Evolutionary conservation across 1,140 invertebrate species (phyloP), one percentile per base, ranked within the genome.

Genomic region (Atta colombica): DNA sequence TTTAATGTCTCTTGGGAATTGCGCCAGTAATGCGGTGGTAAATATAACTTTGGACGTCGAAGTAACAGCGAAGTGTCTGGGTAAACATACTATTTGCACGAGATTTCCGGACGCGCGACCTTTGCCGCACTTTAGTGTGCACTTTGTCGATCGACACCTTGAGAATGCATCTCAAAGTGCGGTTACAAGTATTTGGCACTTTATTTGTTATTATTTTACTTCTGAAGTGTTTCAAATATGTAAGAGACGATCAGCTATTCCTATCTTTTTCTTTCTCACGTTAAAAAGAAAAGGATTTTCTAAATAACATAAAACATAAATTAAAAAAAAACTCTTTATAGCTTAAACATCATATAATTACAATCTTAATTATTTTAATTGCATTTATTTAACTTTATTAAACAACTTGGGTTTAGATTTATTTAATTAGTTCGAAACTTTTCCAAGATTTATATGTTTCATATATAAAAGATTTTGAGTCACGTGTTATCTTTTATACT

Each of bases 1-100:
- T 87, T 66, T 60, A 72, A 60, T 25, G 66, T 84, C 72, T 77
- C 81, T 91, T 88, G 89, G 93, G 90, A 93, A 86, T 89, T 72
- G 75, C 85, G 89, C 92, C 92, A 93, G 86, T 91, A 81, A 89
- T 92, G 82, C 89, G 88, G 16, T 74, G 92, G 84, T 93, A 93
- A 93, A 93, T 93, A 92, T 93, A 93, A 88, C 87, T 89, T 85
- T 68, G 72, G 55, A 71, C 28, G 74, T 86, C 68, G 61, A 65
- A 78, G 87, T 90, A 90, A 82, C 77, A 74, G 16, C 71, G 31
- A 71, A 61, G 80, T 53, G 87, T 75, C 77, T 84, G 77, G 84
- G 53, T 91, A 90, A 90, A 91, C 72, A 88, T 21, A 88, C 71
- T 28, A 88, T 86, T 78, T 68, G 74, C 69, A 51, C 21, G 66